A percentile compares a stretch with the other conserved stretches of the same genome.
Evolutionary conservation across 2,113 vertebrate species (phyloP).

Genomic region (Leucoraja erinaceus): DNA sequence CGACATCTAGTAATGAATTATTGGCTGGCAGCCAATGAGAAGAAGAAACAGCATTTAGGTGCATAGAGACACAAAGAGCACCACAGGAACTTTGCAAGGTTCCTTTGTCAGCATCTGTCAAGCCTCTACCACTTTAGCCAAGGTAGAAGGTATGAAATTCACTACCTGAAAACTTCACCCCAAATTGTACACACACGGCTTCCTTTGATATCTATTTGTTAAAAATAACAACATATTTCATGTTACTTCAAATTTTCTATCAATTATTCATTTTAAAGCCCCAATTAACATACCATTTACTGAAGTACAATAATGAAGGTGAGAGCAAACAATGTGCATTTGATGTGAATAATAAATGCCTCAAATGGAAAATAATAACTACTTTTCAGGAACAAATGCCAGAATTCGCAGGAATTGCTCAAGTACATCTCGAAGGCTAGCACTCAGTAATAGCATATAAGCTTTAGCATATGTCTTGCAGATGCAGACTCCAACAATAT

Average conservation of each 20-base stretch:
- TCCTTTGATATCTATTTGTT: not conserved
- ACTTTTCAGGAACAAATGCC: not conserved
- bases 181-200: not conserved
- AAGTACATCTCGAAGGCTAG: not conserved
- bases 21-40: too few species aligned
- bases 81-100: too few species aligned
- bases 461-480: constrained; percentile 29
- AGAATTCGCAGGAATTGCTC: not conserved
- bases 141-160: too few species aligned
- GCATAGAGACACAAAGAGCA: too few species aligned
- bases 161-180: too few species aligned
- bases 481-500: not conserved
- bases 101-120: too few species aligned
- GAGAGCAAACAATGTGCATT: not conserved
- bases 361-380: not conserved
- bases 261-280: not conserved
- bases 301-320: not conserved
- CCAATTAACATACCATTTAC: constrained; percentile 2
- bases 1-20: too few species aligned
- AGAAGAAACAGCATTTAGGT: too few species aligned
- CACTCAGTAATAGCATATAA: not conserved
- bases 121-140: too few species aligned
- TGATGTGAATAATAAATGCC: not conserved
- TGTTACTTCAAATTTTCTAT: not conserved
- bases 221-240: not conserved